Conservation (phyloP, 2,888 invertebrate genomes). For the Lysandra coridon region DNA sequence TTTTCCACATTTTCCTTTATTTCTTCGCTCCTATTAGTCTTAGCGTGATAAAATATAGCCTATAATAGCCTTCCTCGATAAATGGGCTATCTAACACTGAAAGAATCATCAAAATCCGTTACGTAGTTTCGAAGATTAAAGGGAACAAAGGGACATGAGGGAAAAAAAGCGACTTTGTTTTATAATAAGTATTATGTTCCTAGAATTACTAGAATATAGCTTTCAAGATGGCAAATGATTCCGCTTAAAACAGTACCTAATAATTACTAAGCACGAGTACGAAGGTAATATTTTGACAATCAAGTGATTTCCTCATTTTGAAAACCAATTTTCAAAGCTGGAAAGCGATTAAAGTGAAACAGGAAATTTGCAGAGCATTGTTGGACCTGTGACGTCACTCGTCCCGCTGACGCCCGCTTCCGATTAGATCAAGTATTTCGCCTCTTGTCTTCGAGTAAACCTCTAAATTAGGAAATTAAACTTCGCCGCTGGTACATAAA, state of each 20-base stretch:
- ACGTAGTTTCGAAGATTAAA: too few relatives aligned
- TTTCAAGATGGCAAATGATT: background rate
- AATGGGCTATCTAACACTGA: too few relatives aligned
- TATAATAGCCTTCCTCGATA: too few relatives aligned
- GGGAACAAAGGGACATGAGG: too few relatives aligned
- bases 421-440: conserved; percentile 72
- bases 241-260: background rate
- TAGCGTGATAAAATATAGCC: too few relatives aligned
- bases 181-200: background rate
- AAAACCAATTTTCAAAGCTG: conserved; percentile 63
- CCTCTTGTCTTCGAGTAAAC: conserved; percentile 65
- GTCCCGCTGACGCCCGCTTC: conserved; percentile 66
- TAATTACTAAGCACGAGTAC: background rate
- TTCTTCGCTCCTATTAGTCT: too few relatives aligned
- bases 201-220: background rate
- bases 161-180: too few relatives aligned
- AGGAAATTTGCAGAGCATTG: conserved; percentile 72
- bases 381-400: conserved; percentile 59
- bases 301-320: conserved; percentile 36
- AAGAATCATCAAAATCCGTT: too few relatives aligned
- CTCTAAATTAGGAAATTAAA: conserved; percentile 78
- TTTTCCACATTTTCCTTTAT: too few relatives aligned
- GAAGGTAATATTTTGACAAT: conserved; percentile 24
- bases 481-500: conserved; percentile 61
- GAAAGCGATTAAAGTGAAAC: conserved; percentile 68